Percentiles rank a stretch among this genome's conserved stretches.
phyloP scores from a whole-genome alignment of 2,797 vertebrate genomes.

The Alca torda region DNA sequence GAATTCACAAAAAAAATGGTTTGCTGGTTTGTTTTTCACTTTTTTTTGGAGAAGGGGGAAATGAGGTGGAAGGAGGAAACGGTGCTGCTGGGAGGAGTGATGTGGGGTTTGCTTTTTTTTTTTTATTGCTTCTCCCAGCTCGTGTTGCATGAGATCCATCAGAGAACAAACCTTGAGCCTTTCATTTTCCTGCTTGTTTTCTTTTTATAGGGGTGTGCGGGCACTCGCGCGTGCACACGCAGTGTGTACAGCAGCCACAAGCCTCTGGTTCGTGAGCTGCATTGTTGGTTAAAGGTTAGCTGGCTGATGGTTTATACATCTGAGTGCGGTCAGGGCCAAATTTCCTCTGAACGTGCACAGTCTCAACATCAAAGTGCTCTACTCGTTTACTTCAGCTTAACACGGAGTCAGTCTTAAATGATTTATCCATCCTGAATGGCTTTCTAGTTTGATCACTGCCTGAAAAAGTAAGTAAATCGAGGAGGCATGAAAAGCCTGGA shows the following conservation, averaged over 20 bases:
- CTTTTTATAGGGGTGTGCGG: not conserved
- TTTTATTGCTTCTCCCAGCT: not conserved
- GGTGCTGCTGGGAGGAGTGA: not conserved
- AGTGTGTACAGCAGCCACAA: accelerated
- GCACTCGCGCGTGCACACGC: accelerated
- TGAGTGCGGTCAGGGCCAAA: not conserved
- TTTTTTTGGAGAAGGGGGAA: not conserved
- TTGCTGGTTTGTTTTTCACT: not conserved
- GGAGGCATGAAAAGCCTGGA: not conserved
- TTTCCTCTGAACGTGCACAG: not conserved
- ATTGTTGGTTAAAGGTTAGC: not conserved
- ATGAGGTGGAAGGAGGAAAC: not conserved
- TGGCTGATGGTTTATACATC: not conserved
- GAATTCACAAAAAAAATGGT: not conserved
- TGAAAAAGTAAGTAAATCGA: not conserved
- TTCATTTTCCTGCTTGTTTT: not conserved
- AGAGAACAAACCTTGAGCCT: not conserved
- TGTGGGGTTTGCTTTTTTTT: too few relatives aligned
- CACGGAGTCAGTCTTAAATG: not conserved
- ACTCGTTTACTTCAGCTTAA: not conserved
- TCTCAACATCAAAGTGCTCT: not conserved
- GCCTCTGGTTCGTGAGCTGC: not conserved
- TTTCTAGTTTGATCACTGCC: not conserved
- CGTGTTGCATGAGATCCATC: not conserved
- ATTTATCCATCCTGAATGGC: not conserved